Base-by-base conservation (phyloP, 2,888 invertebrate genomes). In the Auanema sp. region DNA sequence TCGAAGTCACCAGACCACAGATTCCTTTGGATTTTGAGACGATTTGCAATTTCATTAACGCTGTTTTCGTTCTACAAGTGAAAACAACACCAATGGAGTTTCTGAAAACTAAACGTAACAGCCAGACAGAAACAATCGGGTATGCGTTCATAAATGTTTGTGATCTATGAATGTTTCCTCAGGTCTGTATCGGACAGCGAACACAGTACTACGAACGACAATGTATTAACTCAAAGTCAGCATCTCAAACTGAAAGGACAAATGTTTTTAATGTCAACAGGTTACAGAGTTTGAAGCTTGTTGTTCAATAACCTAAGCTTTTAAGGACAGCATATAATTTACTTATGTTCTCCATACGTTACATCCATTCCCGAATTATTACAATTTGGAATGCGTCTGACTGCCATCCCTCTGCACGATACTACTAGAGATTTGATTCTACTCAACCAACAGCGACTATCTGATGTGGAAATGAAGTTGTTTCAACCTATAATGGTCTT, bases 11-110 rank as follows among this genome's bases (percentile, higher is more conserved):
- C 24, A 77, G 81, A 1, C 83, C 83, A 0, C 79, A 83, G 54
- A 79, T 83, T 53, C 81, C 81, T 16, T 60, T 83, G n/a, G 81
- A 81, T 63, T 83, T 79, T 60, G 83, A 82, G 42, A 79, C 76
- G 53, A 80, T 80, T 53, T 73, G 76, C 54, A 72, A 79, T 62
- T 79, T 79, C 57, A 79, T 79, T 64, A 79, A 79, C 58, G 77
- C 77, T 10, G 78, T 79, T 40, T 79, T 79, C 65, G 76, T 79
- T 2, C 60, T 79, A 10, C 77, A 79, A 50, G 72, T 69, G 42
- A 70, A 74, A 66, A 74, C 70, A 2, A 72, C 72, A 0, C 76
- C 76, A 12, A 69, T 75, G 70, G 72, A 70, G 21, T 73, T 72
- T 43, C 68, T 65, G 58, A 44, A 64, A 21, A 64, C 47, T 50